Evolutionary conservation across 53 echinoderm and acorn worm genomes (phyloP).

Genomic region (Zoroaster sp.): DNA sequence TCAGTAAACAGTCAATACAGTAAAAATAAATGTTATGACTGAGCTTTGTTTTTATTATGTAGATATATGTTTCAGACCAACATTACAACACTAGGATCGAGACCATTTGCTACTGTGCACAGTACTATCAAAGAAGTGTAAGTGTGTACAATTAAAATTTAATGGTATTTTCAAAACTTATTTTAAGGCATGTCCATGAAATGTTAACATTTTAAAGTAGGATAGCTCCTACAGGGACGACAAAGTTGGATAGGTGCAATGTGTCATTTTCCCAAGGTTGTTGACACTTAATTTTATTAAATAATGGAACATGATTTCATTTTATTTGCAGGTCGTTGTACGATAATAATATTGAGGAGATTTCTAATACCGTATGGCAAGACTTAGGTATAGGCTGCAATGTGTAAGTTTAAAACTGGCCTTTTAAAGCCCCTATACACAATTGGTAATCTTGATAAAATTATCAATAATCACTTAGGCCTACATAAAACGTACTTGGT

Average conservation of each 20-base stretch:
- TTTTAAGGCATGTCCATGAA: no score
- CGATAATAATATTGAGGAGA: background rate
- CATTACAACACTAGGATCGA: background rate
- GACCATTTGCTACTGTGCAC: background rate
- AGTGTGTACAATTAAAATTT: no score
- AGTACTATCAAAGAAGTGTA: background rate
- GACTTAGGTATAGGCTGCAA: background rate
- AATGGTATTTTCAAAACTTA: no score
- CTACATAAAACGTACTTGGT: no score
- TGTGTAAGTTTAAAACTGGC: background rate
- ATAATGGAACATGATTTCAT: background rate
- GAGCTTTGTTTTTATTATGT: background rate
- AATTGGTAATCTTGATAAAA: no score
- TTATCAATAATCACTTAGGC: no score
- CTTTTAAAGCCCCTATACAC: no score
- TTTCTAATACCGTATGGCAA: background rate
- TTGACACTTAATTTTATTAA: background rate
- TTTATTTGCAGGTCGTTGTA: slow-evolving; percentile 10
- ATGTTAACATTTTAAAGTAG: no score
- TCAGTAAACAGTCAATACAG: background rate
- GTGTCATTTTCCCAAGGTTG: no score
- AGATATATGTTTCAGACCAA: slow-evolving; percentile 13
- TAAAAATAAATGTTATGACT: background rate
- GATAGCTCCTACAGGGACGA: no score
- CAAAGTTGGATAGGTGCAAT: no score